Evolutionary conservation across 2,888 invertebrate species (phyloP), one percentile per base, ranked within the genome.

Genomic region (Drosophila borborema): DNA sequence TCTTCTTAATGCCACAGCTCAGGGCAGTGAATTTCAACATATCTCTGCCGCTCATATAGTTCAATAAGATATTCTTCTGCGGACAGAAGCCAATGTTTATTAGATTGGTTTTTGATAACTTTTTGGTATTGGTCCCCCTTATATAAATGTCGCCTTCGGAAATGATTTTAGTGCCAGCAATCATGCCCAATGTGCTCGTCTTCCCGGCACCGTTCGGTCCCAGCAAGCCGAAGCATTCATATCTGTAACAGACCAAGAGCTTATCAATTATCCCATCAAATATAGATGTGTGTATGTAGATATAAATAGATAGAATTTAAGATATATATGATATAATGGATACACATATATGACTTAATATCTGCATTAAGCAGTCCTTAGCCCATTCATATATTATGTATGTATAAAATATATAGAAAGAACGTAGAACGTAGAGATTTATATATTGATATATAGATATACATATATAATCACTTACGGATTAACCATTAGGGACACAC

Each of bases 191-290:
- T 0, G 97, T 97, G 2, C 96, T 95, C 0, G 97, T 96, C 92
- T 97, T 97, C 0, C 97, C 97, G 1, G 97, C 97, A 2, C 97
- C 97, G 91, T 97, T 97, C 0, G 97, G 95, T 0, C 97, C 97
- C 45, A 97, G 93, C 46, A 97, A 92, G 7, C 97, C 97, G 84
- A 97, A 97, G 89, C 96, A 96, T 92, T 97, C 97, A 8, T 95
- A 95, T 59, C 95, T 91, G 55, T 2, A 38, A 23, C 14, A 12
- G 16, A 10, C 10, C 10, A 6, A 28, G 0, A 28, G 28, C 28
- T 28, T 16, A 23, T 36, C 38, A 40, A 40, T 40, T 16, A 40
- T 2, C 6, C 7, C 7, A 2, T 40, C 6, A 4, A 14, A 2
- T 16, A 16, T 2, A 2, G 28, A 28, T 14, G 14, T 6, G 16